phyloP scores from a whole-genome alignment of 2,888 invertebrate genomes.

The Deilephila porcellus region DNA sequence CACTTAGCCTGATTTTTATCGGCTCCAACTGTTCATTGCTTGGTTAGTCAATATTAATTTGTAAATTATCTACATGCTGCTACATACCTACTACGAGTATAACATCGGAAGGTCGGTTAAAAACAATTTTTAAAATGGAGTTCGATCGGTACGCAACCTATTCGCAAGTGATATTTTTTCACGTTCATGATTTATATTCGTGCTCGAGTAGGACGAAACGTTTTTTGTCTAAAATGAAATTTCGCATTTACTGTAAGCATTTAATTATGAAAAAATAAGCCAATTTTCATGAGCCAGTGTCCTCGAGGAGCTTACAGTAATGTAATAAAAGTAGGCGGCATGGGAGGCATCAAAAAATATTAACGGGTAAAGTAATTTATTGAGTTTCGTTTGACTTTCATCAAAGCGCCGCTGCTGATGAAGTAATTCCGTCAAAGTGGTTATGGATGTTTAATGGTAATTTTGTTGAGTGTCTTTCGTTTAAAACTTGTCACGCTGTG shows the following conservation, averaged over 20 bases:
- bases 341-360: slow-evolving; percentile 26
- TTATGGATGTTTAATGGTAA: slow-evolving; percentile 29
- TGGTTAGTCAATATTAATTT: no score
- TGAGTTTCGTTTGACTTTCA: slow-evolving; percentile 56
- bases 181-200: no score
- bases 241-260: neutral
- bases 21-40: no score
- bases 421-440: slow-evolving; percentile 46
- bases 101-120: no score
- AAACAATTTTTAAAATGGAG: no score
- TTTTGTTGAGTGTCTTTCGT: slow-evolving; percentile 19
- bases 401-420: slow-evolving; percentile 50
- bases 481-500: slow-evolving; percentile 16
- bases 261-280: slow-evolving; percentile 1
- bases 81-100: no score
- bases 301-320: neutral
- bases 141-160: no score
- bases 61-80: no score
- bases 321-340: slow-evolving; percentile 12
- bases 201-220: neutral
- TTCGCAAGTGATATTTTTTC: no score
- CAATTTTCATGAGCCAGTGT: neutral
- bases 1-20: no score
- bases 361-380: slow-evolving; percentile 50
- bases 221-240: neutral